Percentiles rank a stretch among this genome's conserved stretches.
phyloP scores from a whole-genome alignment of 2,113 vertebrate genomes.

The Euleptes europaea region DNA sequence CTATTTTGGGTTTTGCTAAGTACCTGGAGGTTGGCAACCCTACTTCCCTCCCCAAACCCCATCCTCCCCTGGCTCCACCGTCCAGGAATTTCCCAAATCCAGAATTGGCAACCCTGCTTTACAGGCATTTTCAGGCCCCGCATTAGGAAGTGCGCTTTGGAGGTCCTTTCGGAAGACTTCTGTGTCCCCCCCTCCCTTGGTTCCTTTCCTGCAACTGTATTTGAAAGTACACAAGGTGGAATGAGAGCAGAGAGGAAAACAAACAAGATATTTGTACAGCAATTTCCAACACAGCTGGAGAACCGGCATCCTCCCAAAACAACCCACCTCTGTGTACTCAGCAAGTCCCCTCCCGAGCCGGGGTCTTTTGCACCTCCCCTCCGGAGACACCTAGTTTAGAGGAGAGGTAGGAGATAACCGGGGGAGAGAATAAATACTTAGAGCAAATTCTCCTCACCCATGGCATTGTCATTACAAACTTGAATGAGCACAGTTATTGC shows the following conservation, averaged over 20 bases:
- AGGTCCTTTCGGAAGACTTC: too few species aligned
- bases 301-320: constrained; percentile 24
- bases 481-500: constrained; percentile 82
- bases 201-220: not conserved
- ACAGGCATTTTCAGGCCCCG: too few species aligned
- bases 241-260: constrained; percentile 46
- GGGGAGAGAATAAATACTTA: constrained; percentile 76
- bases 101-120: too few species aligned
- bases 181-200: not conserved
- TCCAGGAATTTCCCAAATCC: too few species aligned
- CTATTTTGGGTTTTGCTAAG: too few species aligned
- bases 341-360: constrained; percentile 66
- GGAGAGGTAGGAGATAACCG: constrained; percentile 64
- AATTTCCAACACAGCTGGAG: constrained; percentile 47
- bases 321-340: constrained; percentile 55
- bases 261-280: constrained; percentile 72
- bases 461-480: constrained; percentile 84
- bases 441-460: constrained; percentile 82
- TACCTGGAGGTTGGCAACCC: too few species aligned
- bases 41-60: too few species aligned
- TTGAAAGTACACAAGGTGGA: constrained; percentile 50
- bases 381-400: constrained; percentile 74
- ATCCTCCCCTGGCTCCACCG: too few species aligned
- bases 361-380: constrained; percentile 69
- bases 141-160: too few species aligned